phyloP scores from a whole-genome alignment of 1,140 invertebrate species.

The Caenorhabditis latens region DNA sequence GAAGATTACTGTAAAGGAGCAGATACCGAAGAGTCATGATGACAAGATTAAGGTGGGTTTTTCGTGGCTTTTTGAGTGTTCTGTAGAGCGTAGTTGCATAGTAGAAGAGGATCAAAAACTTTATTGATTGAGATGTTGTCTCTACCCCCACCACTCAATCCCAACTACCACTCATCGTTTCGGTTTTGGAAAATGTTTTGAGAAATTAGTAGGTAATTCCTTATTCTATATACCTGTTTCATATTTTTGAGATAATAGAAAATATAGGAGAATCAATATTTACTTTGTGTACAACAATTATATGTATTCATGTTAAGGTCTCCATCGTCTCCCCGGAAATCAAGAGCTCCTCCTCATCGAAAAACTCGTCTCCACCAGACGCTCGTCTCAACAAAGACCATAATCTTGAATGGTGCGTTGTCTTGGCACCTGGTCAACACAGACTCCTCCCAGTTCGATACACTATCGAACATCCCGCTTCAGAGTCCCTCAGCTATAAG shows the following conservation, averaged over 20 bases:
- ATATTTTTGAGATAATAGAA: too few species aligned
- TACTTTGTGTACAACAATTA: too few species aligned
- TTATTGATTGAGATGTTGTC: neutral
- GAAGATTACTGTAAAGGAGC: conserved; percentile 75
- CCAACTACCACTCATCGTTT: conserved; percentile 2
- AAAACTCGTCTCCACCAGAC: conserved; percentile 43
- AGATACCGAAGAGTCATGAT: conserved; percentile 74
- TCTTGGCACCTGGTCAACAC: conserved; percentile 66
- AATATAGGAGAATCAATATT: too few species aligned
- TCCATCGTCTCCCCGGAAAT: conserved; percentile 69
- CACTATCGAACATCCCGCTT: conserved; percentile 66
- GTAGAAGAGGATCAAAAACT: neutral
- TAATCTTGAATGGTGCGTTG: conserved; percentile 67
- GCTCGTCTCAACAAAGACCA: conserved; percentile 67
- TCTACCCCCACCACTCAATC: neutral
- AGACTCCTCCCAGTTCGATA: conserved; percentile 63
- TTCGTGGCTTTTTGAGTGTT: too few species aligned
- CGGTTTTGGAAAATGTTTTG: conserved; percentile 44
- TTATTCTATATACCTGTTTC: too few species aligned
- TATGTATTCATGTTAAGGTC: too few species aligned
- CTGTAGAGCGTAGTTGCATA: neutral
- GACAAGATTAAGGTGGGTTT: conserved; percentile 69
- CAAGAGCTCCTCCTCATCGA: conserved; percentile 15
- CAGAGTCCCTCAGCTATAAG: conserved; percentile 62
- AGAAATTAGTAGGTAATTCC: neutral